Conservation (phyloP, 2,797 vertebrate genomes). For the Margarornis squamiger region DNA sequence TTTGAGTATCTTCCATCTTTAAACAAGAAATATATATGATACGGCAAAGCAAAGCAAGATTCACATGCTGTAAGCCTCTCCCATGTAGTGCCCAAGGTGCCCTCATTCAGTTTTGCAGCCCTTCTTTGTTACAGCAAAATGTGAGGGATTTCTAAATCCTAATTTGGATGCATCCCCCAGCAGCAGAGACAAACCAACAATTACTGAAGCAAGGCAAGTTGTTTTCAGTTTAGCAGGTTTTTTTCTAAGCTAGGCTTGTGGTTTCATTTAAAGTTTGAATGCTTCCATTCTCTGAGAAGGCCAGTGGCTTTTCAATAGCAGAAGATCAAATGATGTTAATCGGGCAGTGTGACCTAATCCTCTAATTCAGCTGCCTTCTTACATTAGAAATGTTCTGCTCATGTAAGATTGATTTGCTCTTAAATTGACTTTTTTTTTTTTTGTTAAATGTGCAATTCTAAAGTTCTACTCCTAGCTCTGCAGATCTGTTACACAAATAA, state of each 20-base stretch:
- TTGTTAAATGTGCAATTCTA: background rate
- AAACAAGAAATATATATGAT: background rate
- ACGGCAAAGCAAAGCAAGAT: background rate
- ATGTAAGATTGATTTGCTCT: conserved; percentile 61
- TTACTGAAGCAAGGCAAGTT: conserved; percentile 48
- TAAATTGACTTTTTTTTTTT: background rate
- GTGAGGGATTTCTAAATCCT: conserved; percentile 1
- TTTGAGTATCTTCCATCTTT: background rate
- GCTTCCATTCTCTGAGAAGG: conserved; percentile 55
- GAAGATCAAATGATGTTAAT: conserved; percentile 78
- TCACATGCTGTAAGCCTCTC: background rate
- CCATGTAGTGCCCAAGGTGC: background rate
- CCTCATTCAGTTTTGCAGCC: background rate
- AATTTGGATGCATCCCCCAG: conserved; percentile 29
- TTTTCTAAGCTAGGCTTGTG: conserved; percentile 61
- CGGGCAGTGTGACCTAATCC: conserved; percentile 68
- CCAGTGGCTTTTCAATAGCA: conserved; percentile 71
- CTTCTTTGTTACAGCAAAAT: conserved; percentile 1
- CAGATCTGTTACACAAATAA: background rate
- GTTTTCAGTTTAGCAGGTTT: conserved; percentile 57
- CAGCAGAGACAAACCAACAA: conserved; percentile 43
- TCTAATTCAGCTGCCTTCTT: conserved; percentile 75
- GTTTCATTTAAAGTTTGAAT: conserved; percentile 72
- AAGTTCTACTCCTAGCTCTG: background rate
- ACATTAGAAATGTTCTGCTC: conserved; percentile 66